phyloP scores from a whole-genome alignment of 2,888 invertebrate genomes.

The Pristionchus fissidentatus region DNA sequence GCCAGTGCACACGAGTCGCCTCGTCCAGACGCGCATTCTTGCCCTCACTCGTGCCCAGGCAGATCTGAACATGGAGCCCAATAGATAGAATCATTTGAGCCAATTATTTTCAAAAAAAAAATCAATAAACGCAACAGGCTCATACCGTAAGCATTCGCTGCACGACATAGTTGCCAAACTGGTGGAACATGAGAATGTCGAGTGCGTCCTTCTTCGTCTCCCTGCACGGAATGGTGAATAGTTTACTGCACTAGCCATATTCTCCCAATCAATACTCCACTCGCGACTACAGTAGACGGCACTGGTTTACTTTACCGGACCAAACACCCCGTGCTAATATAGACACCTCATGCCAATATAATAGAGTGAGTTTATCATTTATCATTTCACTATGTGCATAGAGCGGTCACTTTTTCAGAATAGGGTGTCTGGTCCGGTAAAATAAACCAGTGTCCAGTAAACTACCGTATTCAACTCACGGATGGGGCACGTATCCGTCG shows the following conservation, averaged over 20 bases:
- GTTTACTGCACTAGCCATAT: background rate
- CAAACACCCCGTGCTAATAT: too few relatives aligned
- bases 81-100: conserved; percentile 15
- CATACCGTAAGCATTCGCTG: conserved; percentile 69
- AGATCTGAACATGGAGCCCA: background rate
- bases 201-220: conserved; percentile 65
- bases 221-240: conserved; percentile 41
- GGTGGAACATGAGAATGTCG: conserved; percentile 72
- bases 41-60: background rate
- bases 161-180: conserved; percentile 74
- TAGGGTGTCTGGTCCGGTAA: too few relatives aligned
- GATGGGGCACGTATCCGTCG: conserved; percentile 67
- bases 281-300: too few relatives aligned
- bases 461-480: conserved; percentile 49
- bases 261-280: too few relatives aligned
- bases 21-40: conserved; percentile 32
- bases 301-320: too few relatives aligned
- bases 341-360: too few relatives aligned
- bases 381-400: too few relatives aligned
- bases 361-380: too few relatives aligned
- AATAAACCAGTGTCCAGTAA: background rate
- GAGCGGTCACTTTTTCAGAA: too few relatives aligned
- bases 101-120: background rate
- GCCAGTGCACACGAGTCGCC: conserved; percentile 16
- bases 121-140: conserved; percentile 2